These are phyloP conservation scores for Ciconia boyciana DNA, from an alignment of 2,113 vertebrate genomes.

Conservation along the genomic window DNA sequence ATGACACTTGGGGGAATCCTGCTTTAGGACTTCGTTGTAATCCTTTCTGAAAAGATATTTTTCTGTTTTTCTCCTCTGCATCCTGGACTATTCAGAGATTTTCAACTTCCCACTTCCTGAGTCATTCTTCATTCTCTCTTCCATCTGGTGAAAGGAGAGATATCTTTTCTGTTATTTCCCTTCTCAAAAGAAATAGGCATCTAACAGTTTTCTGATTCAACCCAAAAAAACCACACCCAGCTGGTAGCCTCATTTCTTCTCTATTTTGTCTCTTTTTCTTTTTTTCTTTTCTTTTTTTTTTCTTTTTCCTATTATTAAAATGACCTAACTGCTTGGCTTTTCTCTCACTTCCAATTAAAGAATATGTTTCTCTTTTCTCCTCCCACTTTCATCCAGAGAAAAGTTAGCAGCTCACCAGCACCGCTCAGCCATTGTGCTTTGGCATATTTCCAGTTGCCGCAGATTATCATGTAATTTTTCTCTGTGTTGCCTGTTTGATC, in stretches of 20 bases:
- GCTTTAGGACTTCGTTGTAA: background rate
- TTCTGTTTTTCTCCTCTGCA: background rate
- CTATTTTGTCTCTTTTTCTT: background rate
- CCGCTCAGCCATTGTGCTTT: background rate
- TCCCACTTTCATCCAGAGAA: background rate
- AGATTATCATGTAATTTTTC: background rate
- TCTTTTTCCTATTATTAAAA: background rate
- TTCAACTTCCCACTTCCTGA: background rate
- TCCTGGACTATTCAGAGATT: background rate
- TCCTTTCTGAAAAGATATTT: background rate
- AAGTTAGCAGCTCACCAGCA: background rate
- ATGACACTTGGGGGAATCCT: background rate
- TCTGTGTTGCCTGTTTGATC: background rate
- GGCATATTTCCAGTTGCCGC: background rate
- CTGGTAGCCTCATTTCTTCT: background rate
- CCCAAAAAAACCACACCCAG: background rate
- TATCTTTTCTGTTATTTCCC: background rate
- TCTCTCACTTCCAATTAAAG: background rate
- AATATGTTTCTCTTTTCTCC: background rate
- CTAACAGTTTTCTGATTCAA: background rate
- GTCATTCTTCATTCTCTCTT: background rate
- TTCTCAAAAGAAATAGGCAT: background rate
- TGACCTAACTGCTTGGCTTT: background rate
- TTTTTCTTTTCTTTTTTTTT: background rate
- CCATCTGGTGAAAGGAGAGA: background rate